Evolutionary conservation across 2,113 vertebrate species (phyloP).

Genomic region (Dipodomys spectabilis): DNA sequence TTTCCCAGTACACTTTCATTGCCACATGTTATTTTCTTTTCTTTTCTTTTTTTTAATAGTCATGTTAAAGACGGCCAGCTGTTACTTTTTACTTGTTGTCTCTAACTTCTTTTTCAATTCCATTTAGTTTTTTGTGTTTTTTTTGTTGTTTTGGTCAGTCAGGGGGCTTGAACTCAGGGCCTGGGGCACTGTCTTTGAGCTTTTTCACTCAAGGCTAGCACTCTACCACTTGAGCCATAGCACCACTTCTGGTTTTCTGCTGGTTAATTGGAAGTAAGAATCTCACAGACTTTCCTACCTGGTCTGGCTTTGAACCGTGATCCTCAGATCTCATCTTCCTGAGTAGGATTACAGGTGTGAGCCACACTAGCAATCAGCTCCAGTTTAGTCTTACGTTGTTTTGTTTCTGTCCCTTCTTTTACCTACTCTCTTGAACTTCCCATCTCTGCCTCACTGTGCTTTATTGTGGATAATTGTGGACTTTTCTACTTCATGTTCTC

Average conservation of each 20-base stretch:
- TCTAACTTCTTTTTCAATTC: background rate
- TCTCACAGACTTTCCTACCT: no score
- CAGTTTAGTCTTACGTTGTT: background rate
- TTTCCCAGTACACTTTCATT: background rate
- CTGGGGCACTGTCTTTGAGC: no score
- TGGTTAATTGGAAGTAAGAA: no score
- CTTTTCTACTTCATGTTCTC: constrained; percentile 7
- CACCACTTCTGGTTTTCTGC: no score
- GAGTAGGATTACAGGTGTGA: no score
- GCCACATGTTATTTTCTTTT: background rate
- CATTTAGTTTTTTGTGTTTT: background rate
- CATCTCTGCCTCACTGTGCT: background rate
- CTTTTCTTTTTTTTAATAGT: background rate
- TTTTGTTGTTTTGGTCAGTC: no score
- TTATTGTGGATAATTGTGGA: background rate
- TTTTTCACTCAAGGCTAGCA: no score
- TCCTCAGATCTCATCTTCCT: no score
- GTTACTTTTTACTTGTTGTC: background rate
- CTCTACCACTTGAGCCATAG: no score
- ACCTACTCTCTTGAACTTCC: background rate
- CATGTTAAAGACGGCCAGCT: background rate
- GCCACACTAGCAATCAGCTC: no score
- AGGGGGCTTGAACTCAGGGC: no score
- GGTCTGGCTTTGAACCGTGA: no score
- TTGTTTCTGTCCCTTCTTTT: background rate